Percentiles rank a stretch among this genome's conserved stretches.
These are phyloP conservation scores for Lindbergichthys nudifrons DNA, from an alignment of 2,797 vertebrate species.

Conservation along the genomic window DNA sequence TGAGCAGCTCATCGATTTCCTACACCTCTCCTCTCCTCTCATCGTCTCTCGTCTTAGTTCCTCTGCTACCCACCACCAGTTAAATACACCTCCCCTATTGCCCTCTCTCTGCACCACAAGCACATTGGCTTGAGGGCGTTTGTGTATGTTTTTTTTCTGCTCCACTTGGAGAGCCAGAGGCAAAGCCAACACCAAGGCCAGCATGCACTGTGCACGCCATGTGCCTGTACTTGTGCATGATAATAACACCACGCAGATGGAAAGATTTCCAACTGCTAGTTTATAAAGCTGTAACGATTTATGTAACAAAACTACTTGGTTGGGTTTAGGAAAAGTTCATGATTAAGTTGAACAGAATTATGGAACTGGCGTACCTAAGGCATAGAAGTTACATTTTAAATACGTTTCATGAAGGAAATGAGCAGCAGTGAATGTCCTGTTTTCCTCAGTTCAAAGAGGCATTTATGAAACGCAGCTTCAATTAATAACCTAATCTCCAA, in stretches of 20 bases:
- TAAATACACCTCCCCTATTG: slow-evolving; percentile 41
- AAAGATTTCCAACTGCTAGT: slow-evolving; percentile 25
- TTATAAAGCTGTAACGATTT: slow-evolving; percentile 21
- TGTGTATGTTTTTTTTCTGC: slow-evolving; percentile 50
- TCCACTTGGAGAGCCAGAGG: slow-evolving; percentile 64
- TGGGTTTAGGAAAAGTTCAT: no score
- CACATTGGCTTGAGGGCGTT: slow-evolving; percentile 61
- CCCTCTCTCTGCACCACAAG: slow-evolving; percentile 42
- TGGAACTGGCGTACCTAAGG: no score
- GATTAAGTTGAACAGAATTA: no score
- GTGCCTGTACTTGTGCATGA: slow-evolving; percentile 41
- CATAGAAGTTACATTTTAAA: no score
- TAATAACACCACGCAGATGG: slow-evolving; percentile 31
- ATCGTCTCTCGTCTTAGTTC: slow-evolving; percentile 51
- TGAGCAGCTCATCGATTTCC: slow-evolving; percentile 65
- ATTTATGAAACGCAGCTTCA: no score
- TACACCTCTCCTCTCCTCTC: slow-evolving; percentile 36
- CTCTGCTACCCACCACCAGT: slow-evolving; percentile 51
- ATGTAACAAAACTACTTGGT: no score
- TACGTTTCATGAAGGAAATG: no score
- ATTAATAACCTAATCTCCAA: no score
- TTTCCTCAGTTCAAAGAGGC: no score
- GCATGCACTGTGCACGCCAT: slow-evolving; percentile 16
- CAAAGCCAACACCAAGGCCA: slow-evolving; percentile 56
- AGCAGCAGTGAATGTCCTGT: no score